Percentiles rank a stretch among this genome's conserved stretches.
These are phyloP conservation scores for Linurgus olivaceus DNA, from an alignment of 2,797 vertebrate species.

Conservation along the genomic window DNA sequence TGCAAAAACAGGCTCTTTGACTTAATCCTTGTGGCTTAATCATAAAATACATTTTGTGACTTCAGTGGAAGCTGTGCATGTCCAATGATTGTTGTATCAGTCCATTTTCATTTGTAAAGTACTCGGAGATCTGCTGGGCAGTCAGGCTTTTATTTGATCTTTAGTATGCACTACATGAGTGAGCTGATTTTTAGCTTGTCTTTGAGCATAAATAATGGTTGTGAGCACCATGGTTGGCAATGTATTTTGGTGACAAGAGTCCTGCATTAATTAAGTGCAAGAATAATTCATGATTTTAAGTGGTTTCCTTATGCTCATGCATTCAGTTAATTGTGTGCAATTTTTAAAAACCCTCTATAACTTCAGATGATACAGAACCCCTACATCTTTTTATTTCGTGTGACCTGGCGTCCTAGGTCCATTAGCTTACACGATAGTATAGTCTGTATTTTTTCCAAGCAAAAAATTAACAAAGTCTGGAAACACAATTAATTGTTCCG, in stretches of 20 bases:
- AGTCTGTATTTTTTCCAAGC: background rate
- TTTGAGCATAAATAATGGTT: background rate
- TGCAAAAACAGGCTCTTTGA: conserved; percentile 32
- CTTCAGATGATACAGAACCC: background rate
- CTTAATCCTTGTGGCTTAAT: background rate
- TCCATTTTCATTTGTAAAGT: conserved; percentile 20
- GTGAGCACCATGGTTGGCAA: background rate
- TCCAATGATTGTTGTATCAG: background rate
- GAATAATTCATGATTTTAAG: background rate
- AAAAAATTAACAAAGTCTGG: background rate
- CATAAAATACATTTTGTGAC: background rate
- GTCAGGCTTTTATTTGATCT: background rate
- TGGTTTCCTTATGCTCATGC: background rate
- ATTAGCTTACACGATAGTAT: fast-evolving
- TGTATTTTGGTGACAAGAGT: background rate
- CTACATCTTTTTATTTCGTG: background rate
- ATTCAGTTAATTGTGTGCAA: background rate
- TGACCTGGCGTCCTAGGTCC: background rate
- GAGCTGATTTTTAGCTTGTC: conserved; percentile 3
- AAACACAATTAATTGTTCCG: background rate
- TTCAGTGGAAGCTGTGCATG: conserved; percentile 35
- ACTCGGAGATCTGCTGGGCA: background rate
- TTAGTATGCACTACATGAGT: background rate
- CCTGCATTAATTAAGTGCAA: background rate
- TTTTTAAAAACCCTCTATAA: background rate